Conservation (phyloP, 2,113 vertebrate species). For the Falcunculus frontatus region DNA sequence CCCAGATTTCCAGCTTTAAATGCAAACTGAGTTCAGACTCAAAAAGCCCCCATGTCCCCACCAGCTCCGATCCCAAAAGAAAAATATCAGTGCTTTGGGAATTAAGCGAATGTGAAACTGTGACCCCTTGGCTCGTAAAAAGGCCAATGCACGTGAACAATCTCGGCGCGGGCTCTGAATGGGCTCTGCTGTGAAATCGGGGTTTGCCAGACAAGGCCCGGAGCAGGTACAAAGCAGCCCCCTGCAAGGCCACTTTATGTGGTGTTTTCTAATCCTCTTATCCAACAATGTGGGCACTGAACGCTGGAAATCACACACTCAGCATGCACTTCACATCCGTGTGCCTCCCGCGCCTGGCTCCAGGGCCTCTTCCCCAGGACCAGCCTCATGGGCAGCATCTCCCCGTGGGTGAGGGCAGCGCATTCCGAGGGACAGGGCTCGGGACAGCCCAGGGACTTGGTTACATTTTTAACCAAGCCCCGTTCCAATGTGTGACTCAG, state of each 20-base stretch:
- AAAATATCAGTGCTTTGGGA: conserved; percentile 43
- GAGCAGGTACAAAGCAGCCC: conserved; percentile 60
- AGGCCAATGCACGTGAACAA: conserved; percentile 72
- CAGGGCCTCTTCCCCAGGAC: neutral
- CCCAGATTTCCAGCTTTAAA: neutral
- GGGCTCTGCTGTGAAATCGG: conserved; percentile 3
- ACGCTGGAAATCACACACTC: conserved; percentile 52
- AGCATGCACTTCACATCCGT: conserved; percentile 1
- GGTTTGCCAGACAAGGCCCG: conserved; percentile 45
- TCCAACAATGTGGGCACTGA: conserved; percentile 47
- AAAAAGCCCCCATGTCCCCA: neutral
- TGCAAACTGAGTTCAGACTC: neutral
- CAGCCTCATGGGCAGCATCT: neutral
- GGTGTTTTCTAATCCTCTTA: conserved; percentile 63
- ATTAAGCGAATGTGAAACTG: conserved; percentile 57
- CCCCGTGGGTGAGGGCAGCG: neutral
- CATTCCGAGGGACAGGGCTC: neutral
- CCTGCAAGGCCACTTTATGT: conserved; percentile 47
- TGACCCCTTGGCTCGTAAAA: conserved; percentile 55
- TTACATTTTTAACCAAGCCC: neutral
- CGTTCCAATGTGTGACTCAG: neutral
- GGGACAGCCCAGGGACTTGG: neutral
- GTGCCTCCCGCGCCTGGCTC: neutral
- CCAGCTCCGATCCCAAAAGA: neutral
- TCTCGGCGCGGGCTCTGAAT: neutral